Evolutionary conservation across 2,888 invertebrate genomes (phyloP).

Genomic region (Chrysodeixis includens): DNA sequence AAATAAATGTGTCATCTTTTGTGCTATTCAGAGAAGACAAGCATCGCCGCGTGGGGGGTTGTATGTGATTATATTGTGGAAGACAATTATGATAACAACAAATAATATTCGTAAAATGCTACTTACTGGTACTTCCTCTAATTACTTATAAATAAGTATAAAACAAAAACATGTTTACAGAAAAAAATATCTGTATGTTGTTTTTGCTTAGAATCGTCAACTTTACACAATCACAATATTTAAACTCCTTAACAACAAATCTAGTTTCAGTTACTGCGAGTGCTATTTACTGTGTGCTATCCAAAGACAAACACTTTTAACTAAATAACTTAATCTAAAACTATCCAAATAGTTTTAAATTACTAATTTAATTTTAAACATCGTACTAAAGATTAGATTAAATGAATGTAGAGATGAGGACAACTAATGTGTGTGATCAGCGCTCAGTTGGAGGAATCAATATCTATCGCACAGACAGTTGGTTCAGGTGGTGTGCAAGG

Average conservation of each 20-base stretch:
- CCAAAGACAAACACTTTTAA: background rate
- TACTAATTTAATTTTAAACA: background rate
- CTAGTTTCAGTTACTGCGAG: background rate
- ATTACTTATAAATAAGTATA: background rate
- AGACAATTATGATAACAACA: background rate
- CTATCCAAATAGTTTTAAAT: background rate
- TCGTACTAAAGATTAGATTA: constrained; percentile 34
- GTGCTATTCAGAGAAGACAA: constrained; percentile 15
- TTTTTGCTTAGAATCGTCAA: background rate
- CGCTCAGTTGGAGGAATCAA: constrained; percentile 34
- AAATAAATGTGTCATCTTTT: constrained; percentile 31
- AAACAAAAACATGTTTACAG: too few relatives aligned
- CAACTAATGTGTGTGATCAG: constrained; percentile 42
- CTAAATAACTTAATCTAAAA: background rate
- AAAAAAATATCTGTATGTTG: background rate
- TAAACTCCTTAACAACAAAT: background rate
- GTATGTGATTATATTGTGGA: background rate
- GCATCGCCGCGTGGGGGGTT: background rate
- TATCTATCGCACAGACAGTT: constrained; percentile 27
- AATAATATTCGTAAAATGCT: background rate
- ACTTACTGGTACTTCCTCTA: background rate
- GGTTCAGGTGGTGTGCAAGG: constrained; percentile 16
- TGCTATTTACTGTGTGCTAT: background rate
- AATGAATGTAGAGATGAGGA: constrained; percentile 36
- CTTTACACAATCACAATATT: background rate